Evolutionary conservation across 1,140 invertebrate species (phyloP).

Genomic region (Papilio helenus): DNA sequence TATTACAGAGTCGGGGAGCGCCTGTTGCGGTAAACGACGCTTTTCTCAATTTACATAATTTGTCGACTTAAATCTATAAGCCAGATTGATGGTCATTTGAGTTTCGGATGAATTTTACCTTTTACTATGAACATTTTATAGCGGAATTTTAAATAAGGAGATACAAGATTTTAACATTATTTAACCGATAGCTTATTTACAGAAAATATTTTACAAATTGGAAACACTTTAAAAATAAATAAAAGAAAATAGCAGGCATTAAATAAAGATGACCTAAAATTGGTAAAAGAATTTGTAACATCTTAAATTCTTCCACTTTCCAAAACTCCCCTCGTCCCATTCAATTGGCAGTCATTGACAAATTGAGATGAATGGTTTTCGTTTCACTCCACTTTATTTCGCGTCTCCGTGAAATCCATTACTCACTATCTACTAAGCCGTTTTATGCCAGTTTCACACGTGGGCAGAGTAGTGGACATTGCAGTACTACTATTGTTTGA

Average conservation of each 20-base stretch:
- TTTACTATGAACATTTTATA: not conserved
- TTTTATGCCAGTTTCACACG: not conserved
- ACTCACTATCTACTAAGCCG: conserved; percentile 24
- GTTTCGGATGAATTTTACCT: not conserved
- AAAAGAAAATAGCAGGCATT: not conserved
- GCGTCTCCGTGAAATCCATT: conserved; percentile 21
- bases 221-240: not conserved
- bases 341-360: conserved; percentile 33
- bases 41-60: conserved; percentile 23
- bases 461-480: not conserved
- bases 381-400: conserved; percentile 33
- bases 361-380: conserved; percentile 30
- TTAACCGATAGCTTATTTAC: no score
- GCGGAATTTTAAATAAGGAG: not conserved
- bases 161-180: not conserved
- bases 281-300: not conserved
- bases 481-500: not conserved
- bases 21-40: conserved; percentile 8
- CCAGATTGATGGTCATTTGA: conserved; percentile 1
- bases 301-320: conserved; percentile 10
- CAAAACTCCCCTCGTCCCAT: conserved; percentile 10
- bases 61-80: conserved; percentile 16
- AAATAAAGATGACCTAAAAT: not conserved
- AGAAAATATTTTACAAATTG: no score
- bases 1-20: not conserved